Base-by-base conservation (phyloP, 2,888 invertebrate species). In the Drosophila niveifrons region DNA sequence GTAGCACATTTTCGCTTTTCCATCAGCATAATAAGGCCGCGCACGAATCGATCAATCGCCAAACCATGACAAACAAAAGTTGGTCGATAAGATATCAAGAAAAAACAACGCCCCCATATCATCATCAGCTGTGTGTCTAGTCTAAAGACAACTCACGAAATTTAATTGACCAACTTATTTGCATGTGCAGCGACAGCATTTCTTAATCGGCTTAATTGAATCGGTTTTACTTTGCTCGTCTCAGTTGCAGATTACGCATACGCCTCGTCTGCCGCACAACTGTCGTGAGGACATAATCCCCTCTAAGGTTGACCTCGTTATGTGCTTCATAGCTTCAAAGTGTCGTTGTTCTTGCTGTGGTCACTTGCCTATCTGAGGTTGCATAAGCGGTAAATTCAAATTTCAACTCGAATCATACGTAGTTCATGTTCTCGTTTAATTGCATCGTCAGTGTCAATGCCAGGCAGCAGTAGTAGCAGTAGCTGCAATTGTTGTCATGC, bases 381-480 rank as follows among this genome's bases (percentile, higher is more conserved):
- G 15, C 44, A 31, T 29, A 13, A 41, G 31, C 23, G n/a, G 7
- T 7, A 7, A 15, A 11, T 9, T 13, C 29, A 41, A 39, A 46
- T 52, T 51, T 23, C 17, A 13, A 74, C 48, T 69, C 23, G 7
- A 11, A 36, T 41, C 11, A n/a, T 4, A n/a, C 23, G 23, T 11
- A 41, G 18, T 46, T 52, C 39, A 29, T 36, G 39, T 41, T 48
- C 48, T 13, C 10, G 29, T 18, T 51, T 46, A 58, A 67, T 51
- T 68, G 48, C 53, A 46, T 46, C 46, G 36, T 31, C 36, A 72
- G 48, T 67, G 67, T 58, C 62, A 72, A 58, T 62, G 66, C 18
- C 70, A 18, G 52, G 2, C 51, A 29, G 10, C 11, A 48, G 28
- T 17, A 46, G 53, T 48, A 53, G 18, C 47, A 29, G 9, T 31